Conservation (phyloP, 2,888 invertebrate genomes). For the Cinara cedri region DNA sequence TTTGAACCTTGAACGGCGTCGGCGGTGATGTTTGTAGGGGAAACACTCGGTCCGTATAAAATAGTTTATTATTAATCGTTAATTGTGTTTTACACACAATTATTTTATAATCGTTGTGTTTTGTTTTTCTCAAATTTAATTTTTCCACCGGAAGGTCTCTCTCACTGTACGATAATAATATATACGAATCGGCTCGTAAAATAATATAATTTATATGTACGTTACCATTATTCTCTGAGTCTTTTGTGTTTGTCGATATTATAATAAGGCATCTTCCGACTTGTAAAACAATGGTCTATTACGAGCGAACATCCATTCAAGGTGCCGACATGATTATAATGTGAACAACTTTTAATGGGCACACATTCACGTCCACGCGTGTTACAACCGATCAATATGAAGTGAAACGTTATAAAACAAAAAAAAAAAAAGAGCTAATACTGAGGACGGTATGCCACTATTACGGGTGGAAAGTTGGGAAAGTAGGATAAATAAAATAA, state of each 20-base stretch:
- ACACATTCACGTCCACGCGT: too few relatives aligned
- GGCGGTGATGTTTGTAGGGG: not conserved
- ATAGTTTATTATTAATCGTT: not conserved
- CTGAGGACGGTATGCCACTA: too few relatives aligned
- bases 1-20: conserved; percentile 22
- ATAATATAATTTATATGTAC: not conserved
- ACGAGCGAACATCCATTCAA: too few relatives aligned
- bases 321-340: too few relatives aligned
- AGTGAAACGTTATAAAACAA: too few relatives aligned
- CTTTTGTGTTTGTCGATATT: conserved; percentile 2
- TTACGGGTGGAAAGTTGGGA: too few relatives aligned
- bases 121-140: conserved; percentile 1
- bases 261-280: not conserved
- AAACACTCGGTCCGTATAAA: not conserved
- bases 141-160: conserved; percentile 9
- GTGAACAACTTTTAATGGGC: too few relatives aligned
- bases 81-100: not conserved
- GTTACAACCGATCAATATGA: too few relatives aligned
- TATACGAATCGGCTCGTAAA: too few relatives aligned
- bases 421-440: too few relatives aligned
- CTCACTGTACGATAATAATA: too few relatives aligned
- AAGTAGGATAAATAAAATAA: too few relatives aligned
- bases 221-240: not conserved
- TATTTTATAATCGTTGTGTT: conserved; percentile 13
- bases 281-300: conserved; percentile 6